Percentiles rank a stretch among this genome's conserved stretches.
These are phyloP conservation scores for Tychaedon coryphoeus DNA, from an alignment of 2,113 vertebrate genomes.

Conservation along the genomic window DNA sequence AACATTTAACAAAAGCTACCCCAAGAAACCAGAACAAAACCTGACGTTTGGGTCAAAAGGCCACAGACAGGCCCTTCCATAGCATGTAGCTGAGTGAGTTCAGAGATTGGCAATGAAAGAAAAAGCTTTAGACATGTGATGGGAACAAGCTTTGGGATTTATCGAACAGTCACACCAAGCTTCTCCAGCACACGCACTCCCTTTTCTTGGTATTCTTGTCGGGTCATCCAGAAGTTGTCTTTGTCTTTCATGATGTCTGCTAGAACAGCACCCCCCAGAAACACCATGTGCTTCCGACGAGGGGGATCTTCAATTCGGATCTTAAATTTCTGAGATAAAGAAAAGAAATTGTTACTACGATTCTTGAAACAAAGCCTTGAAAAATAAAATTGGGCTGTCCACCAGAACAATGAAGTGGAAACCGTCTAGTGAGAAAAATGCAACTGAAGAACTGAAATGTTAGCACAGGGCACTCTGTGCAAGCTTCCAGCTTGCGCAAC, in stretches of 20 bases:
- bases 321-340: slow-evolving; percentile 90
- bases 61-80: slow-evolving; percentile 69
- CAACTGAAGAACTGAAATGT: neutral
- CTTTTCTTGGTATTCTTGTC: slow-evolving; percentile 96
- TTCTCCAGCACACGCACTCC: slow-evolving; percentile 96
- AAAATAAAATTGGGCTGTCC: neutral
- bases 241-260: slow-evolving; percentile 99
- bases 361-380: neutral
- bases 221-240: slow-evolving; percentile 99
- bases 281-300: slow-evolving; percentile 98
- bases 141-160: slow-evolving; percentile 74
- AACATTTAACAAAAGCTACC: slow-evolving; percentile 75
- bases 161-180: slow-evolving; percentile 98
- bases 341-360: neutral
- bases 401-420: neutral
- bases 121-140: slow-evolving; percentile 55
- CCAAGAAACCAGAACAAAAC: slow-evolving; percentile 72
- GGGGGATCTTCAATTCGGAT: slow-evolving; percentile 96
- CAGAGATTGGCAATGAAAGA: slow-evolving; percentile 75
- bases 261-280: slow-evolving; percentile 92
- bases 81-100: slow-evolving; percentile 74
- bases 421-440: neutral
- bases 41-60: slow-evolving; percentile 74
- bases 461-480: neutral
- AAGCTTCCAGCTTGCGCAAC: neutral